Percentiles rank a stretch among this genome's conserved stretches.
phyloP scores from a whole-genome alignment of 2,888 invertebrate species.

The Drosophila borealis region DNA sequence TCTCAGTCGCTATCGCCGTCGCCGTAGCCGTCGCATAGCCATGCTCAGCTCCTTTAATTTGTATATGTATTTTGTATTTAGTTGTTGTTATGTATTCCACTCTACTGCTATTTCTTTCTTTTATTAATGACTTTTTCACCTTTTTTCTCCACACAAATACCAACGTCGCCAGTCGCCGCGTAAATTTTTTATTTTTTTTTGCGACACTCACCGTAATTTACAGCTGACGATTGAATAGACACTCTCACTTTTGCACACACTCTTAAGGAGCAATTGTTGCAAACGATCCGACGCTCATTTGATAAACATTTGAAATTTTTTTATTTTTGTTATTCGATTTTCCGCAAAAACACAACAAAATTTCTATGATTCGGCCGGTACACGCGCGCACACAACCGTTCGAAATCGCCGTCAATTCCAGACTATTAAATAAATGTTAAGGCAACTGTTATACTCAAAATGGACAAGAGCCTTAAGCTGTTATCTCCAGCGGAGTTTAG shows the following conservation, averaged over 20 bases:
- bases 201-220: slow-evolving; percentile 70
- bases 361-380: slow-evolving; percentile 44
- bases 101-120: slow-evolving; percentile 56
- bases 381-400: slow-evolving; percentile 52
- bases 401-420: slow-evolving; percentile 62
- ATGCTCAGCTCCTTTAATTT: slow-evolving; percentile 56
- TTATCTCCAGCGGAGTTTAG: neutral
- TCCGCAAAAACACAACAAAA: slow-evolving; percentile 73
- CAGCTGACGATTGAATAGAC: slow-evolving; percentile 52
- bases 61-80: slow-evolving; percentile 39
- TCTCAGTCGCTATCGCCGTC: slow-evolving; percentile 25
- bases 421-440: slow-evolving; percentile 47
- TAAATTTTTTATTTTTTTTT: slow-evolving; percentile 39
- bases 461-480: slow-evolving; percentile 35
- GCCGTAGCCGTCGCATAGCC: slow-evolving; percentile 20
- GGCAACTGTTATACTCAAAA: slow-evolving; percentile 51
- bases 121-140: slow-evolving; percentile 78
- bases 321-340: slow-evolving; percentile 68
- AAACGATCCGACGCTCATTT: slow-evolving; percentile 64
- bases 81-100: slow-evolving; percentile 51
- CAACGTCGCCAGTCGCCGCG: slow-evolving; percentile 59
- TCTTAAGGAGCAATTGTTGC: slow-evolving; percentile 71
- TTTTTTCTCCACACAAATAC: slow-evolving; percentile 47
- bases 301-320: slow-evolving; percentile 60
- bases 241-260: slow-evolving; percentile 52